Conservation (phyloP, 2,113 vertebrate genomes). For the Ceratotherium simum region DNA sequence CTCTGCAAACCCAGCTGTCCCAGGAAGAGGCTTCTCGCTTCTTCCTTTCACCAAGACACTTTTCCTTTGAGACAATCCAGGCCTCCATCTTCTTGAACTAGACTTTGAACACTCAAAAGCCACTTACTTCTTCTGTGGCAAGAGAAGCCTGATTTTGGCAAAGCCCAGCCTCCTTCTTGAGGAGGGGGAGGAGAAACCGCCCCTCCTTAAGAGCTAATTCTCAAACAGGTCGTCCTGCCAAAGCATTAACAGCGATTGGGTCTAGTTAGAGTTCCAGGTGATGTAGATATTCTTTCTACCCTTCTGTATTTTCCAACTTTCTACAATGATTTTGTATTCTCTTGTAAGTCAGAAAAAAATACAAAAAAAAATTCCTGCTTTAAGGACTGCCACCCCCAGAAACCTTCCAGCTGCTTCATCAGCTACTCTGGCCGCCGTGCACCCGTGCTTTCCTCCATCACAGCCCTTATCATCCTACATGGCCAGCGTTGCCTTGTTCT, state of each 20-base stretch:
- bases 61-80: background rate
- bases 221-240: background rate
- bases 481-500: background rate
- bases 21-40: background rate
- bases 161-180: background rate
- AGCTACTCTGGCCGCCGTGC: background rate
- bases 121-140: background rate
- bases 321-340: background rate
- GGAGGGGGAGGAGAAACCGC: background rate
- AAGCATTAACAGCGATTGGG: background rate
- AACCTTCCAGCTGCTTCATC: background rate
- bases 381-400: background rate
- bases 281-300: background rate
- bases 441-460: background rate
- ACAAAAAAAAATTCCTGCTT: background rate
- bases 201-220: background rate
- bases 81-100: background rate
- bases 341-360: background rate
- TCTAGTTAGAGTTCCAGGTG: background rate
- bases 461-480: background rate
- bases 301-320: conserved; percentile 15
- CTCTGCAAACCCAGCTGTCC: background rate
- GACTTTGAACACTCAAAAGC: background rate
- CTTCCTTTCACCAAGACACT: background rate
- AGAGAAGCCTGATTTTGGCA: background rate